These are phyloP conservation scores for Pipistrellus pipistrellus DNA, from an alignment of 2,797 vertebrate genomes.

Conservation along the genomic window DNA sequence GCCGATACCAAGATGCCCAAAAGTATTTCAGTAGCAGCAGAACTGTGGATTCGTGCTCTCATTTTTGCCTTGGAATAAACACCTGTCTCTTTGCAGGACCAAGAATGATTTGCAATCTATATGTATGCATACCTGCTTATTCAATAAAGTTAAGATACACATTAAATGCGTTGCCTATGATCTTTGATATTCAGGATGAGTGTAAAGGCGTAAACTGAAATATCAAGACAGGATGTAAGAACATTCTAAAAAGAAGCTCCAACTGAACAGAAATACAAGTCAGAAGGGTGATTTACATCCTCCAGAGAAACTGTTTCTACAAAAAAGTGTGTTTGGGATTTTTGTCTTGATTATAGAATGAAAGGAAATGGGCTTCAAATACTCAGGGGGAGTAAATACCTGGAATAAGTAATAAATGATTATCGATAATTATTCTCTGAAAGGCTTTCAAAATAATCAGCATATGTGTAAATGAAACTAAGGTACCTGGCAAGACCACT, in stretches of 20 bases:
- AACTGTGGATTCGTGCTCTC: slow-evolving; percentile 64
- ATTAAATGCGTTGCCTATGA: slow-evolving; percentile 59
- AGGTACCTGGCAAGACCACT: slow-evolving; percentile 16
- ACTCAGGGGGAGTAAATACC: slow-evolving; percentile 26
- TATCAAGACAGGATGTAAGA: slow-evolving; percentile 22
- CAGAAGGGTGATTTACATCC: slow-evolving; percentile 58
- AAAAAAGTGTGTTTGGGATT: background rate
- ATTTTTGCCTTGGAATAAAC: slow-evolving; percentile 72
- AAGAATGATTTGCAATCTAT: slow-evolving; percentile 73
- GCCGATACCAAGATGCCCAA: slow-evolving; percentile 59
- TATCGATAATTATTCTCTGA: slow-evolving; percentile 27
- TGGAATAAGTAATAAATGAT: slow-evolving; percentile 8
- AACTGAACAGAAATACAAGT: slow-evolving; percentile 11
- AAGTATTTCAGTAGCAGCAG: slow-evolving; percentile 67
- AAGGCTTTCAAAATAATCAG: slow-evolving; percentile 61
- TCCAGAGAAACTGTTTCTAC: slow-evolving; percentile 42
- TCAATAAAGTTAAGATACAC: slow-evolving; percentile 79
- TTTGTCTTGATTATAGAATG: slow-evolving; percentile 1
- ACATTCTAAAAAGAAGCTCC: slow-evolving; percentile 41
- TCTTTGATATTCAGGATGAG: slow-evolving; percentile 46
- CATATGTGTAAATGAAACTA: slow-evolving; percentile 41
- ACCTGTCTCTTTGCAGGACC: slow-evolving; percentile 65
- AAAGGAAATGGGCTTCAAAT: slow-evolving; percentile 58
- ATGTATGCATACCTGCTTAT: slow-evolving; percentile 76
- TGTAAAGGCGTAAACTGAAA: slow-evolving; percentile 21